Evolutionary conservation across 2,797 vertebrate species (phyloP).

Genomic region (Molossus molossus): DNA sequence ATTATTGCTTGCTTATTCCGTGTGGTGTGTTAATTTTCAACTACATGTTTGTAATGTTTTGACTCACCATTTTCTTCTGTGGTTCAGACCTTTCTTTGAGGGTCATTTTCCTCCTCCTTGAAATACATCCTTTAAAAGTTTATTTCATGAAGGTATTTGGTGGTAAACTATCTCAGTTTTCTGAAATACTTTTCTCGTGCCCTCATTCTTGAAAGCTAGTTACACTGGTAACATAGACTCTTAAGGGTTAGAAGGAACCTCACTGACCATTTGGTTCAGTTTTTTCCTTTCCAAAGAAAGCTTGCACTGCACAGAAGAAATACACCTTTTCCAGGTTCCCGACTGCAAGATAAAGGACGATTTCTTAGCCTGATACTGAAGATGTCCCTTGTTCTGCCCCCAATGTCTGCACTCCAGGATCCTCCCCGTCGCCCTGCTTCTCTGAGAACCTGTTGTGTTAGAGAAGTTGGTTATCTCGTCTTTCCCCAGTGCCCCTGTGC

Average conservation of each 20-base stretch:
- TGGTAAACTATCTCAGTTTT: neutral
- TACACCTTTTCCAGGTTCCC: neutral
- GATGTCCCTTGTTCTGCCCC: neutral
- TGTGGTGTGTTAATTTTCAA: conserved; percentile 26
- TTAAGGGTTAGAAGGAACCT: neutral
- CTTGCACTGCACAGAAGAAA: neutral
- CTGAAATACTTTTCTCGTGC: conserved; percentile 8
- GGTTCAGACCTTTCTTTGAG: neutral
- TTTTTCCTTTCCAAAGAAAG: neutral
- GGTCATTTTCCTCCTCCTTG: neutral
- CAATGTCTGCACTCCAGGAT: neutral
- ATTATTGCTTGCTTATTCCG: neutral
- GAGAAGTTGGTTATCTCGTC: conserved; percentile 10
- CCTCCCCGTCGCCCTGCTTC: neutral
- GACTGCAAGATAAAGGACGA: neutral
- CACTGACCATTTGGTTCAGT: neutral
- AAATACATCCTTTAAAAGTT: conserved; percentile 23
- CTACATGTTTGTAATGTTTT: neutral
- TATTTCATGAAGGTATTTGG: neutral
- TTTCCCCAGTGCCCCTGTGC: neutral
- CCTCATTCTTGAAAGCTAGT: conserved; percentile 36
- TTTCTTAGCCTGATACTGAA: neutral
- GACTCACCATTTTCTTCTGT: conserved; percentile 10
- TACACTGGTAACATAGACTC: neutral
- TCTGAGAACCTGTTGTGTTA: neutral